Base-by-base conservation (phyloP, 2,113 vertebrate genomes). In the Suricata suricatta region DNA sequence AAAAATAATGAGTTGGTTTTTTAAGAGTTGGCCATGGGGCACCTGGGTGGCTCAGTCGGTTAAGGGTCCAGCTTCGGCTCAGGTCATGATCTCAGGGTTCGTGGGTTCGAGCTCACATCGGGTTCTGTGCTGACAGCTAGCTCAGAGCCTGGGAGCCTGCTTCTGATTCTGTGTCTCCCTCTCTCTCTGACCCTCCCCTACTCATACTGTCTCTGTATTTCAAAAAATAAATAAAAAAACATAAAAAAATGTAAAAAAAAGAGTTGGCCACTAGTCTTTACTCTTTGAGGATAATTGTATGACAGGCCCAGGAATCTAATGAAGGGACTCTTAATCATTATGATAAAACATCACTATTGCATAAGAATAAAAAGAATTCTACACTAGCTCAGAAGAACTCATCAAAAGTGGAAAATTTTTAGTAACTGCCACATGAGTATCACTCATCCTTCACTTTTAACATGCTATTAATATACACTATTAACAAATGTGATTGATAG, bases 1-100 rank as follows among this genome's bases (percentile, higher is more conserved):
- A 95, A 80, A 88, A 97, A 88, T 76, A 90, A 83, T 31, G 57
- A 93, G 31, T 90, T 17, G 38, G 17, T 50, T 95, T 88, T 80
- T 19, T 17, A 35, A 94, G 68, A 91, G 31, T 35, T 76, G 76
- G 66, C 44, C 50, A 33, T 41, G 41, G 41, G 41, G 41, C 41
- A 41, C 41, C 41, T 41, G 41, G 41, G 41, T 41, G 41, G 41
- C 41, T 5, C 5, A 41, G 41, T 41, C 5, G 41, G 41, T 41
- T 41, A 5, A 41, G 41, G 41, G 41, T 41, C 41, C 5, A 5
- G 41, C 41, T 41, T 41, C 41, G 5, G 41, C 41, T 41, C 41
- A 41, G 41, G 41, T 41, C 41, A 41, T 41, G 41, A 41, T 41
- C 41, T 41, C 41, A 41, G 0, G 41, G 41, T 41, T 41, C 41